Percentiles rank a stretch among this genome's conserved stretches.
These are phyloP conservation scores for Eustalomyia histrio DNA, from an alignment of 2,888 invertebrate genomes.

Conservation along the genomic window DNA sequence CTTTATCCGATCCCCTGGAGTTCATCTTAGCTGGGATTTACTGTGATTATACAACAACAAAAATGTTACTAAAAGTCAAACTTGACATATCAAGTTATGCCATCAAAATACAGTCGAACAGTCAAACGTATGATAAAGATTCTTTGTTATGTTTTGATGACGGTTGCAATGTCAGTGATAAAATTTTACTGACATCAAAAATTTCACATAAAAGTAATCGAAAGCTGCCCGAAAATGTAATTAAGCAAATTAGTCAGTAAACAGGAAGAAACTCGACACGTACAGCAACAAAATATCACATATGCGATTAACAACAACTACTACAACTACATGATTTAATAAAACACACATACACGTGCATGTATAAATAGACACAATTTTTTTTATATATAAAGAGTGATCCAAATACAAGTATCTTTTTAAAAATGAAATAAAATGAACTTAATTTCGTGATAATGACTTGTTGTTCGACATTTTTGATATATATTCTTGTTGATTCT, in stretches of 20 bases:
- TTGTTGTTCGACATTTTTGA: too few relatives aligned
- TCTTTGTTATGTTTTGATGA: neutral
- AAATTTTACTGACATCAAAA: conserved; percentile 1
- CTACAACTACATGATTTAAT: neutral
- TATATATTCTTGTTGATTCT: too few relatives aligned
- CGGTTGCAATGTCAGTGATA: neutral
- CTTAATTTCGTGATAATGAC: too few relatives aligned
- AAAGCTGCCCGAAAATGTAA: conserved; percentile 22
- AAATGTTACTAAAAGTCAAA: neutral
- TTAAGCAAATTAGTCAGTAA: conserved; percentile 15
- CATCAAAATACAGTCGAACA: neutral
- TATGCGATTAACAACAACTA: neutral
- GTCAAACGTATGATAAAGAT: neutral
- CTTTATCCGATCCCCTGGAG: too few relatives aligned
- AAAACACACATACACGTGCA: neutral
- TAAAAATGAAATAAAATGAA: too few relatives aligned
- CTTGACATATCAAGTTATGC: neutral
- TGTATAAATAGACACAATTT: neutral
- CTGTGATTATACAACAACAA: too few relatives aligned
- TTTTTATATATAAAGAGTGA: neutral
- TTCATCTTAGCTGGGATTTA: too few relatives aligned
- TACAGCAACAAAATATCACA: neutral
- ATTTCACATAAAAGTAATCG: conserved; percentile 5
- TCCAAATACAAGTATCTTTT: too few relatives aligned
- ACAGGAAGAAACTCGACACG: neutral